Evolutionary conservation across 2,888 invertebrate genomes (phyloP).

Genomic region (Cepaea hortensis): DNA sequence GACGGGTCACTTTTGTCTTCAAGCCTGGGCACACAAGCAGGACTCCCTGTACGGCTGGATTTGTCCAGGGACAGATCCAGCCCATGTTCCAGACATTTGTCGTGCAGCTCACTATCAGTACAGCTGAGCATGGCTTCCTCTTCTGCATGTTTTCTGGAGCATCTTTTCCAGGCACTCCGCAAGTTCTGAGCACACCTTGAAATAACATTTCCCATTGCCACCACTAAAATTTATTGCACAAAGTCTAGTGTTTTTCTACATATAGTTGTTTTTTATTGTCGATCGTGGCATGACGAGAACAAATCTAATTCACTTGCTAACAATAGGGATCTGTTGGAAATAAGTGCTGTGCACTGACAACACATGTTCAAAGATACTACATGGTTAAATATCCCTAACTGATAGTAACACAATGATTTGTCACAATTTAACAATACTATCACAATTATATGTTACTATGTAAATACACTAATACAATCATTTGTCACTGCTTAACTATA

Average conservation of each 20-base stretch:
- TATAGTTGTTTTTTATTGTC: background rate
- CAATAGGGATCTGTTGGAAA: background rate
- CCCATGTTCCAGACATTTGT: conserved; percentile 39
- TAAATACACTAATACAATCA: too few relatives aligned
- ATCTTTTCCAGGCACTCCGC: conserved; percentile 32
- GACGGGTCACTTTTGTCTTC: conserved; percentile 11
- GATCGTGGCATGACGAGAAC: background rate
- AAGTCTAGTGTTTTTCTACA: background rate
- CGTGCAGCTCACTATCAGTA: conserved; percentile 39
- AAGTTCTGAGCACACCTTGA: conserved; percentile 48
- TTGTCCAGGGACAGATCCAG: conserved; percentile 7
- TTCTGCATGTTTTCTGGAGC: conserved; percentile 39
- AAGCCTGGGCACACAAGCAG: conserved; percentile 17
- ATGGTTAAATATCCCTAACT: too few relatives aligned
- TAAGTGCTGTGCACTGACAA: too few relatives aligned
- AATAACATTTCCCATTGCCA: conserved; percentile 46
- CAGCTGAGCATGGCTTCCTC: conserved; percentile 47
- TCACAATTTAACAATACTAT: too few relatives aligned
- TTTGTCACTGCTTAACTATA: too few relatives aligned
- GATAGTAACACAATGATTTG: too few relatives aligned
- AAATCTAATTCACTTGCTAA: background rate
- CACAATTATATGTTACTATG: too few relatives aligned
- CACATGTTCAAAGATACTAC: too few relatives aligned
- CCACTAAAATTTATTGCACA: background rate
- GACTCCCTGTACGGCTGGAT: conserved; percentile 8